Evolutionary conservation across 2,888 invertebrate genomes (phyloP), one percentile per base, ranked within the genome.

Genomic region (Chymomyza fuscimana): DNA sequence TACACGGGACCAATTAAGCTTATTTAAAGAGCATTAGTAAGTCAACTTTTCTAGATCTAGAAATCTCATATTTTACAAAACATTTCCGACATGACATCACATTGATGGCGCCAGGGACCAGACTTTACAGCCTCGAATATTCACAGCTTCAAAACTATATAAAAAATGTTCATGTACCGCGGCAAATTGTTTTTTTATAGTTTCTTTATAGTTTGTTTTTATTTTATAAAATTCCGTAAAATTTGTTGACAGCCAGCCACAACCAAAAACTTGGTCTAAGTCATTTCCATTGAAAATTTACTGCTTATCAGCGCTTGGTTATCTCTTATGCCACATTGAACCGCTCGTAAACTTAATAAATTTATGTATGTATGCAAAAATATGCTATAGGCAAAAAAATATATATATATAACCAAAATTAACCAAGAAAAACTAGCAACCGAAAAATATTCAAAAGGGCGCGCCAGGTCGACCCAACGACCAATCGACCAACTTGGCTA

Each of bases 321-420:
- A 63, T 67, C 67, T 22, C 15, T 9, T 65, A 63, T 76, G 65
- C 71, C 70, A 50, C 67, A 63, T 36, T 16, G 60, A 52, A 46
- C 50, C 51, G 52, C 29, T 67, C 72, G 70, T 67, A 77, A 78
- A 75, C 75, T 74, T 70, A 54, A 78, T 72, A 83, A 81, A 67
- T 69, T 69, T 69, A 69, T 69, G 69, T 54, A 65, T 70, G 65
- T 65, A 69, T 69, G 65, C 69, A 62, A 60, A 69, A 64, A 63
- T 51, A 25, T 10, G 16, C 16, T 70, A 54, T 19, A 54, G 54
- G 54, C 54, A 54, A 16, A 54, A 54, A 16, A 54, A 19, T 12
- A 54, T n/a, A 54, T 51, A 51, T 15, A 51, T 51, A 51, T 16
- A 51, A 1, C 32, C 32, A 9, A 51, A 51, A 15, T 16, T 22